Base-by-base conservation (phyloP, 64 coral and sea anemone species). In the Hydrozoanthus tunicans region DNA sequence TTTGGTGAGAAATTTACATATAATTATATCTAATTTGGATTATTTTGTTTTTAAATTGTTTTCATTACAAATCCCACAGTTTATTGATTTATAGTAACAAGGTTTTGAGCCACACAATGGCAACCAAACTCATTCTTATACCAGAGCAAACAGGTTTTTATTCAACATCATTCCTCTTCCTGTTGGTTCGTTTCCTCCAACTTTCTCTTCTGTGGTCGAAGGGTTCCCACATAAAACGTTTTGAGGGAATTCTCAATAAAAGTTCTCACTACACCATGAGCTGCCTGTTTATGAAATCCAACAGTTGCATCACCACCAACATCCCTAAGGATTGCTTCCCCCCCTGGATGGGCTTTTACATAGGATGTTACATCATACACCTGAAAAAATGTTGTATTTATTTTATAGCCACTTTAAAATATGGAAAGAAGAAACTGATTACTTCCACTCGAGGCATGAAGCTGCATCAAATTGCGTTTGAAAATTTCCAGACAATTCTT, bases 321-420 rank as follows among this genome's bases (percentile, higher is more conserved):
- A 90, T 90, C 78, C 23, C 53, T 79, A 32, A 94, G 71, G 73
- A 94, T 94, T 32, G 93, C 79, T 51, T 94, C 79, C 15, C 77
- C 77, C 6, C 93, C 93, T 43, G 93, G 93, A 82, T 94, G 93
- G 78, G 52, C 15, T 5, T 75, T 64, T 4, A 94, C 79, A 51
- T 94, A 94, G 13, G 79, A 59, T 61, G 93, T 84, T 26, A 94
- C 88, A 67, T 94, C 80, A 70, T 94, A 94, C 5, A 94, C 93
- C 93, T 94, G 62, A 70, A 62, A 91, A 91, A 20, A 82, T 11
- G 9, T 53, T 64, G 56, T 82, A 67, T 25, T 10, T 11, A 74
- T 11, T 59, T 59, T 58, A 58, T 8, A 32, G 86, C 14, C 32
- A 43, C 32, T 43, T 43, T 76, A 56, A 6, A 76, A 10, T 86